Percentiles rank a stretch among this genome's conserved stretches.
Conservation (phyloP, 2,113 vertebrate species). For the Hepsetus odoe region DNA sequence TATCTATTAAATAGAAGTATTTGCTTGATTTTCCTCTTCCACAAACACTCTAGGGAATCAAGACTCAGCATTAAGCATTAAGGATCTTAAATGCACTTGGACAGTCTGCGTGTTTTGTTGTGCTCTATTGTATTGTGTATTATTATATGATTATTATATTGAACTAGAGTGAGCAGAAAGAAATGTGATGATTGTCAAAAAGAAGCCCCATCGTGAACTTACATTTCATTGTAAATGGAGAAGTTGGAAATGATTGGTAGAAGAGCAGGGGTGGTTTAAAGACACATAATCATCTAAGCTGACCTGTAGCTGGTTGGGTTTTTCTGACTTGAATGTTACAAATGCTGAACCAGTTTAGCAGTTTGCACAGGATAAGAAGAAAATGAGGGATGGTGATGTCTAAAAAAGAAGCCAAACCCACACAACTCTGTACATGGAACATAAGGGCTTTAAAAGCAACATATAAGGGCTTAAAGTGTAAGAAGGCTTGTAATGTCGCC, state of each 20-base stretch:
- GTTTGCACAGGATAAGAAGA: neutral
- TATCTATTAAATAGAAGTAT: neutral
- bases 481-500: no score
- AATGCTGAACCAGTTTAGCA: neutral
- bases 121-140: neutral
- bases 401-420: neutral
- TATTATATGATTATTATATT: neutral
- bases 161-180: neutral
- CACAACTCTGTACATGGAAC: no score
- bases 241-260: neutral
- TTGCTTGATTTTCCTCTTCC: constrained; percentile 5
- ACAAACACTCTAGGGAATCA: neutral
- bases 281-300: neutral
- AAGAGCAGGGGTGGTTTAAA: neutral
- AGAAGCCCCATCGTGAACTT: neutral
- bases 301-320: neutral
- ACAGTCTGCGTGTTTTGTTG: neutral
- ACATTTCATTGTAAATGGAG: neutral
- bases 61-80: neutral
- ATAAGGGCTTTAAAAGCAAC: no score
- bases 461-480: no score
- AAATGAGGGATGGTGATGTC: neutral
- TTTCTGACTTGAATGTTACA: neutral
- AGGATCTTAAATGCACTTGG: neutral
- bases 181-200: neutral